Evolutionary conservation across 2,113 vertebrate species (phyloP).

Genomic region (Lasiurus cinereus): DNA sequence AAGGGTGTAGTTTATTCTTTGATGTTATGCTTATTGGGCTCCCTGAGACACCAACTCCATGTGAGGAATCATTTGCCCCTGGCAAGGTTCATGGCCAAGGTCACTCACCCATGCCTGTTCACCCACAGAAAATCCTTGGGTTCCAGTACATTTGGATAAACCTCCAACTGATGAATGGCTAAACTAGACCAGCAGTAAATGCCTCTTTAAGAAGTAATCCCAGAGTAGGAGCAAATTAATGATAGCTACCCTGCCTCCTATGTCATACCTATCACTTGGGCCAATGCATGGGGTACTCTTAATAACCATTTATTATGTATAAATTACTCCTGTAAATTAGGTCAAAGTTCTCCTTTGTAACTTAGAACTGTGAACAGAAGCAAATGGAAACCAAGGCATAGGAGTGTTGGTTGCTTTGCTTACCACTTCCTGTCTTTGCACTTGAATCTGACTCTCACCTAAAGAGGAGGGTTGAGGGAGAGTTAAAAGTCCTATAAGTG

Average conservation of each 20-base stretch:
- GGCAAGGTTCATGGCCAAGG: not conserved
- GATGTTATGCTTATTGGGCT: not conserved
- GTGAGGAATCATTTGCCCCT: not conserved
- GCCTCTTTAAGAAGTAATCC: not conserved
- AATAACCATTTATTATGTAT: not conserved
- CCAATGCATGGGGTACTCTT: not conserved
- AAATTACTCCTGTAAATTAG: not conserved
- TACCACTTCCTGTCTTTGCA: not conserved
- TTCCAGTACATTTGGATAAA: not conserved
- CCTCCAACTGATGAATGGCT: not conserved
- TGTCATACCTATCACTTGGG: not conserved
- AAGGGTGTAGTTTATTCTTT: not conserved
- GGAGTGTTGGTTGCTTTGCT: not conserved
- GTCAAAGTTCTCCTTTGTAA: not conserved
- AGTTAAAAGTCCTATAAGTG: not conserved
- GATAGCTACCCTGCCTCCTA: not conserved
- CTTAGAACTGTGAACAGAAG: not conserved
- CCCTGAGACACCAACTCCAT: not conserved
- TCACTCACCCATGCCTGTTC: not conserved
- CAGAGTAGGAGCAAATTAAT: not conserved
- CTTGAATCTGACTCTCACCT: not conserved
- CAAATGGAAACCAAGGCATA: not conserved
- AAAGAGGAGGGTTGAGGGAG: fast-evolving
- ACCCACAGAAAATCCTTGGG: not conserved
- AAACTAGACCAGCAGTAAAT: not conserved